A percentile compares a stretch with the other conserved stretches of the same genome.
Conservation (phyloP, 1,140 invertebrate species). For the Ridgeia piscesae region DNA sequence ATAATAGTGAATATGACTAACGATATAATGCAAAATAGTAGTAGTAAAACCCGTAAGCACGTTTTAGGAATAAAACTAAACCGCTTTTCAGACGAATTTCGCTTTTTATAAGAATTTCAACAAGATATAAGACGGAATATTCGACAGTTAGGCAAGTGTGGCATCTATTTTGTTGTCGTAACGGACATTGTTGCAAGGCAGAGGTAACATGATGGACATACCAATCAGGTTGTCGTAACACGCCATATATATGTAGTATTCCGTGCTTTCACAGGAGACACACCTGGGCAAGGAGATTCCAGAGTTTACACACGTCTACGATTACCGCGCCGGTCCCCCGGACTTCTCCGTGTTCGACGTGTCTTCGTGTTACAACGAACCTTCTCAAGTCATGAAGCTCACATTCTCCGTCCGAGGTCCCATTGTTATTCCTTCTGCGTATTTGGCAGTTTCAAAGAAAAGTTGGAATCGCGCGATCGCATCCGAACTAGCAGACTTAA, state of each 20-base stretch:
- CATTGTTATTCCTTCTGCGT: neutral
- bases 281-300: neutral
- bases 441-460: neutral
- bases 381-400: neutral
- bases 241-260: too few species aligned
- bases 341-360: neutral
- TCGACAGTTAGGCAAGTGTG: too few species aligned
- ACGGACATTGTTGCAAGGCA: too few species aligned
- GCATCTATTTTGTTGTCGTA: too few species aligned
- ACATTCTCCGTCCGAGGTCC: too few species aligned
- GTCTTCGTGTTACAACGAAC: neutral
- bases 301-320: neutral
- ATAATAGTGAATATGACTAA: too few species aligned
- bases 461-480: neutral
- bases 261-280: neutral
- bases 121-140: too few species aligned
- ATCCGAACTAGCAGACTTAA: neutral
- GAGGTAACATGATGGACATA: too few species aligned
- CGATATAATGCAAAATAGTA: too few species aligned
- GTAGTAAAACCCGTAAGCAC: neutral
- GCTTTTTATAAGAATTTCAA: too few species aligned
- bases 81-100: too few species aligned
- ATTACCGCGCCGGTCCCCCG: neutral
- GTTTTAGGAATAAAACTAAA: neutral
- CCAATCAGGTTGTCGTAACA: too few species aligned